A percentile compares a stretch with the other conserved stretches of the same genome.
phyloP scores from a whole-genome alignment of 2,888 invertebrate species.

The Quadroppia sp. region DNA sequence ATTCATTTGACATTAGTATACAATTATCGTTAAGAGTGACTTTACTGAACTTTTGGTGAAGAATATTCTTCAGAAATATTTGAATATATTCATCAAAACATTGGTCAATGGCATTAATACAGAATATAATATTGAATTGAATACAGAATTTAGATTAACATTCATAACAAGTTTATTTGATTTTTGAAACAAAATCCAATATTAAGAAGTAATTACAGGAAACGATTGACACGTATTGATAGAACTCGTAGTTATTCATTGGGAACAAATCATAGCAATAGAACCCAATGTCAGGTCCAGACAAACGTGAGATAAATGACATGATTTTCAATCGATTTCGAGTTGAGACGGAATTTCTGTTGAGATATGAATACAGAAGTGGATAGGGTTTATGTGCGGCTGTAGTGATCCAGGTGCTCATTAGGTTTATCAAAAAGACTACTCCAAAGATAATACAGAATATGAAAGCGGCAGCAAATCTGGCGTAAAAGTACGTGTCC shows the following conservation, averaged over 20 bases:
- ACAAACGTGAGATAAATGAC: background rate
- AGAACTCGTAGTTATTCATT: conserved; percentile 17
- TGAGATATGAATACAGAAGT: background rate
- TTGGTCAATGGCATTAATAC: no score
- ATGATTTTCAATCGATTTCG: background rate
- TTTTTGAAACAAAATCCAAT: no score
- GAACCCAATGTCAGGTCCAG: background rate
- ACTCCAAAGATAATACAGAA: background rate
- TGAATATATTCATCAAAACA: no score
- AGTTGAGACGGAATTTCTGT: background rate
- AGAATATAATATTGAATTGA: no score
- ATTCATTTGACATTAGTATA: no score
- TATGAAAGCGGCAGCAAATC: background rate
- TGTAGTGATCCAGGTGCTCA: background rate
- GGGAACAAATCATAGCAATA: conserved; percentile 12
- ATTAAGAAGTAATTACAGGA: background rate
- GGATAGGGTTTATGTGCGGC: background rate
- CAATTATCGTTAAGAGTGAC: no score
- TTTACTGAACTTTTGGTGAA: no score
- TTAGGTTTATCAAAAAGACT: background rate
- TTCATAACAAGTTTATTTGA: no score
- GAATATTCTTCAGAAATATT: no score
- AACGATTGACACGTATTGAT: background rate
- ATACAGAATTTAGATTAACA: no score
- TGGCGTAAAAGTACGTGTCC: background rate